Evolutionary conservation across 2,113 vertebrate genomes (phyloP).

Genomic region (Scophthalmus maximus): DNA sequence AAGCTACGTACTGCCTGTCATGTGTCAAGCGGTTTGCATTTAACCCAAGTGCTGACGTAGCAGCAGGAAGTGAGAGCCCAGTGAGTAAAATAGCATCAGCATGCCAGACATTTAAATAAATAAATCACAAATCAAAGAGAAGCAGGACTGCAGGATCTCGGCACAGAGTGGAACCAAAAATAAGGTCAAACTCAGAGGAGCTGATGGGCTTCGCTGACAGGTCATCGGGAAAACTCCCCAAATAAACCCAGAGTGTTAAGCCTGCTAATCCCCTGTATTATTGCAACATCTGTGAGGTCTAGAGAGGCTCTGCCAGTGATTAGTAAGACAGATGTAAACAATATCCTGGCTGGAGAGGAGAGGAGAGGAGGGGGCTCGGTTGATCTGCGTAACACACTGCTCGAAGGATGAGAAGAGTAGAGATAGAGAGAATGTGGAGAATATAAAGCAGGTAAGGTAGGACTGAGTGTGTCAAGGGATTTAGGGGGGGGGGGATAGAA

Average conservation of each 20-base stretch:
- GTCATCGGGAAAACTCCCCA: slow-evolving; percentile 68
- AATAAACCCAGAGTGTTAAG: slow-evolving; percentile 78
- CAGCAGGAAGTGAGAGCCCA: slow-evolving; percentile 31
- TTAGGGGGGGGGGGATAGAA: slow-evolving; percentile 3
- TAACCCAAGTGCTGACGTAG: slow-evolving; percentile 25
- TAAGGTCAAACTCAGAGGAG: slow-evolving; percentile 74
- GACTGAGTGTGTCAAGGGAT: slow-evolving; percentile 44
- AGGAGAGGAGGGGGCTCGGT: slow-evolving; percentile 30
- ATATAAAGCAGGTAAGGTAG: slow-evolving; percentile 59
- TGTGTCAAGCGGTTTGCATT: slow-evolving; percentile 39
- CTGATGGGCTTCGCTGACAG: slow-evolving; percentile 52
- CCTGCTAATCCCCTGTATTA: slow-evolving; percentile 78
- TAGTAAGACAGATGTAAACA: slow-evolving; percentile 80
- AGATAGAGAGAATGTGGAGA: slow-evolving; percentile 51
- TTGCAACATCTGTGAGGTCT: slow-evolving; percentile 80
- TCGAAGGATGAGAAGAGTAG: slow-evolving; percentile 43
- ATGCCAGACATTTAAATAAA: slow-evolving; percentile 35
- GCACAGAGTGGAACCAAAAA: slow-evolving; percentile 44
- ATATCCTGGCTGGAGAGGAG: slow-evolving; percentile 64
- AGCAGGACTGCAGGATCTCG: slow-evolving; percentile 42
- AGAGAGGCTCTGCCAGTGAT: slow-evolving; percentile 74
- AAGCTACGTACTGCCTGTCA: neutral
- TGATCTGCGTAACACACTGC: slow-evolving; percentile 42
- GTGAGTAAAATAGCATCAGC: slow-evolving; percentile 48
- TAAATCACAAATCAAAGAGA: slow-evolving; percentile 67